phyloP scores from a whole-genome alignment of 2,113 vertebrate species.

The Thalassarche chlororhynchos region DNA sequence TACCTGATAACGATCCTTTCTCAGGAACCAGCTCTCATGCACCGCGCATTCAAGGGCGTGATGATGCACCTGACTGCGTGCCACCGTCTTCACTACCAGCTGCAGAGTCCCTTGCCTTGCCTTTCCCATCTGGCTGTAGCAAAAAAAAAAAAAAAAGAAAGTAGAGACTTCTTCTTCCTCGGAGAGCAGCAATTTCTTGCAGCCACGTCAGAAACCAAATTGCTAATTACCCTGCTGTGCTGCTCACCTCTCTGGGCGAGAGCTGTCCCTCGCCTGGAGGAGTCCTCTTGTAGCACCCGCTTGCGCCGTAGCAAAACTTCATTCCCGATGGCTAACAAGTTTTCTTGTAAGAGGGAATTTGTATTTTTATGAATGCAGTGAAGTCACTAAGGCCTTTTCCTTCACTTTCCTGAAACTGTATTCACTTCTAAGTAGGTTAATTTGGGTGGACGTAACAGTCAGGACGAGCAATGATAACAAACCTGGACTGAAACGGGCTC shows the following conservation, averaged over 20 bases:
- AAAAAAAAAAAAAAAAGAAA: too few relatives aligned
- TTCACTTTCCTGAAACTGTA: not conserved
- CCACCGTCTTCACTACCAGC: not conserved
- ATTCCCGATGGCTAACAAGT: not conserved
- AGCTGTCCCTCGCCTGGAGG: not conserved
- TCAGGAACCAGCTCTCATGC: not conserved
- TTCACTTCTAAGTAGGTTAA: not conserved
- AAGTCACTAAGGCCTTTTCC: not conserved
- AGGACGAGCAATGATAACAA: not conserved
- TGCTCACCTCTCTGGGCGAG: not conserved
- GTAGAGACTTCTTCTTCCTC: not conserved
- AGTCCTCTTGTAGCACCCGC: not conserved
- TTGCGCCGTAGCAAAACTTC: not conserved
- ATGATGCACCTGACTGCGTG: not conserved
- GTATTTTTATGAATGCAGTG: not conserved
- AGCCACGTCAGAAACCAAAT: not conserved
- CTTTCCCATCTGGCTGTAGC: not conserved
- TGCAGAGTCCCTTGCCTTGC: not conserved
- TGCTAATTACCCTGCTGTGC: fast-evolving
- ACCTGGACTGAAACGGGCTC: not conserved
- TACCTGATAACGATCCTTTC: not conserved
- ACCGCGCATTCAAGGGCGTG: fast-evolving
- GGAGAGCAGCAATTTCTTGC: not conserved
- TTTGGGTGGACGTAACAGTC: not conserved
- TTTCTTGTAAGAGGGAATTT: not conserved